phyloP scores from a whole-genome alignment of 2,113 vertebrate species.

The Chaetodon auriga region DNA sequence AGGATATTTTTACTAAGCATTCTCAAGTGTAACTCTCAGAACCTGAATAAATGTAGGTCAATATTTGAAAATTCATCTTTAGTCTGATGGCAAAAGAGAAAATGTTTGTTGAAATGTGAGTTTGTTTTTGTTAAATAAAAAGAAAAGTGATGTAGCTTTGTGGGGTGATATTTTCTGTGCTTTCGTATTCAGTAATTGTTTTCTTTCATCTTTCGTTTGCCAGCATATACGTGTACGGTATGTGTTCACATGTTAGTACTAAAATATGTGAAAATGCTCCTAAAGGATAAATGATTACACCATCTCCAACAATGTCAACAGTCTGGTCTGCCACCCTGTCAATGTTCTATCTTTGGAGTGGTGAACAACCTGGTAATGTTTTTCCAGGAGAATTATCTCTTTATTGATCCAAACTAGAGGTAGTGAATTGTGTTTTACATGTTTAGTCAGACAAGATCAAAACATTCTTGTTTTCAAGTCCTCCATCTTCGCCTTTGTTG shows the following conservation, averaged over 20 bases:
- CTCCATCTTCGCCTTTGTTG: slow-evolving; percentile 28
- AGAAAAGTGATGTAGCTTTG: not conserved
- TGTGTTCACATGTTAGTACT: too few species aligned
- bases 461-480: slow-evolving; percentile 32
- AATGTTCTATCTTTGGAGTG: slow-evolving; percentile 7
- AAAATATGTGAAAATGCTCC: not conserved
- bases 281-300: not conserved
- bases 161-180: not conserved
- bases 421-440: slow-evolving; percentile 2
- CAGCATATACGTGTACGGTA: too few species aligned
- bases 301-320: not conserved
- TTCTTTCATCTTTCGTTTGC: too few species aligned
- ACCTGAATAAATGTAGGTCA: not conserved
- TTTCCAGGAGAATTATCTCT: not conserved
- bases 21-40: not conserved
- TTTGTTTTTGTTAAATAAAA: not conserved
- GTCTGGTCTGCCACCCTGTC: not conserved
- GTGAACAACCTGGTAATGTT: not conserved
- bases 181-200: not conserved
- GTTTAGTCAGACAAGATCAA: not conserved
- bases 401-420: not conserved
- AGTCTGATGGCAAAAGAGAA: not conserved
- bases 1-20: not conserved
- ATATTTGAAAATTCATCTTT: not conserved
- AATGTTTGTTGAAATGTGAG: not conserved